These are phyloP conservation scores for Denticeps clupeoides DNA, from an alignment of 2,797 vertebrate species.

Conservation along the genomic window DNA sequence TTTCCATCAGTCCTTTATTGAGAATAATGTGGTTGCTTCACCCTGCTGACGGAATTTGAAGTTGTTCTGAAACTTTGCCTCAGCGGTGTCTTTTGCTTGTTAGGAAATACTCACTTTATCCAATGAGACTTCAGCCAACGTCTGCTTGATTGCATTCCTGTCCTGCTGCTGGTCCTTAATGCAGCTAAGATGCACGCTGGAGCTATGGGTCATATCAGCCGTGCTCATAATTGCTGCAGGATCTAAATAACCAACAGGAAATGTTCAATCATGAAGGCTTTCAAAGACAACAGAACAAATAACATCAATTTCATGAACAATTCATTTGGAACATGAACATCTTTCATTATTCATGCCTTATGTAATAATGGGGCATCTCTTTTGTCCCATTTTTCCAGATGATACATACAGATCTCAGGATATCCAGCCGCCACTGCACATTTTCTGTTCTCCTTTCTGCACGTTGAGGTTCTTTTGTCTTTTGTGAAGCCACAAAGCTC, in stretches of 20 bases:
- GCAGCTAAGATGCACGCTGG: conserved; percentile 42
- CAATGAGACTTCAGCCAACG: conserved; percentile 61
- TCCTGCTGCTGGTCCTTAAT: conserved; percentile 54
- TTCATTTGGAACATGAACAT: too few relatives aligned
- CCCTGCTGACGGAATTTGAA: conserved; percentile 58
- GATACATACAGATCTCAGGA: too few relatives aligned
- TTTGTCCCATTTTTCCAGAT: too few relatives aligned
- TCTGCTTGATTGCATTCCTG: conserved; percentile 60
- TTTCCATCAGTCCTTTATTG: conserved; percentile 63
- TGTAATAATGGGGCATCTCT: too few relatives aligned
- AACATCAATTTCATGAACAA: too few relatives aligned
- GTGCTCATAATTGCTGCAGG: conserved; percentile 49
- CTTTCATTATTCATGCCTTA: too few relatives aligned
- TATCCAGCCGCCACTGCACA: conserved; percentile 32
- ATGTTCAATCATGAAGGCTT: too few relatives aligned
- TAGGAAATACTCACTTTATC: conserved; percentile 73
- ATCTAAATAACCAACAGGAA: conserved; percentile 55
- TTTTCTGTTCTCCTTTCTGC: conserved; percentile 44
- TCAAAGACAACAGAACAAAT: neutral
- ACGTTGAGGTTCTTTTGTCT: conserved; percentile 44
- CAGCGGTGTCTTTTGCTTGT: conserved; percentile 46
- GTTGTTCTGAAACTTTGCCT: conserved; percentile 62
- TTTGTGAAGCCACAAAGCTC: conserved; percentile 44
- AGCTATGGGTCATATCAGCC: conserved; percentile 53
- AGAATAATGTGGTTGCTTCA: conserved; percentile 58